A percentile compares a stretch with the other conserved stretches of the same genome.
phyloP scores from a whole-genome alignment of 1,140 invertebrate genomes.

The Lithobius niger region DNA sequence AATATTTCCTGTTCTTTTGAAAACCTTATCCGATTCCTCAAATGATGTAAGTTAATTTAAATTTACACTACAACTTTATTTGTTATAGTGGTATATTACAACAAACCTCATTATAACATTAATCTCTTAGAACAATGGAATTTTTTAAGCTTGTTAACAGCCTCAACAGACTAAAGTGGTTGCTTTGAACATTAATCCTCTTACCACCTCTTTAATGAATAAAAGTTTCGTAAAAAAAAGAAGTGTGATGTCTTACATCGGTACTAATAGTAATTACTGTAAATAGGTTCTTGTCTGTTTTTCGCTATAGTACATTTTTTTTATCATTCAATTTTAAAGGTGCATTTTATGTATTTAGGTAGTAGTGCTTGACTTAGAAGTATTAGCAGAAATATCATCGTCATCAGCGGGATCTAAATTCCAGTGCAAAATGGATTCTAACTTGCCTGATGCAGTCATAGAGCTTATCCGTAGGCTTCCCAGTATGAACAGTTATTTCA shows the following conservation, averaged over 20 bases:
- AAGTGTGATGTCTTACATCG: no score
- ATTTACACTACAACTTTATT: no score
- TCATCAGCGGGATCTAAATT: constrained; percentile 25
- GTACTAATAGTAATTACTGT: constrained; percentile 1
- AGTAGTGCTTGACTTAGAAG: constrained; percentile 74
- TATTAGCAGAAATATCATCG: constrained; percentile 75
- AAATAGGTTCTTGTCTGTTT: constrained; percentile 1
- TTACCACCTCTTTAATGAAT: no score
- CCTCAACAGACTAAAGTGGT: no score
- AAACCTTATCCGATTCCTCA: constrained; percentile 70
- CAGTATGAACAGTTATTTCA: constrained; percentile 53
- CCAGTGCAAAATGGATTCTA: constrained; percentile 14
- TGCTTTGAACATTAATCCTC: no score
- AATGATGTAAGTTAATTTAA: no score
- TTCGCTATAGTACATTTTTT: constrained; percentile 16
- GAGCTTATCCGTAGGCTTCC: constrained; percentile 18
- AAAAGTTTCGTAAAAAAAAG: no score
- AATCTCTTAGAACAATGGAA: no score
- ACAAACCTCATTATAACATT: no score
- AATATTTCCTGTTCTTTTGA: constrained; percentile 71
- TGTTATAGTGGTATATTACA: no score
- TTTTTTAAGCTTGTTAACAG: no score
- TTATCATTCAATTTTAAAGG: constrained; percentile 11
- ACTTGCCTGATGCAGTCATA: constrained; percentile 15
- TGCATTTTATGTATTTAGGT: constrained; percentile 39